phyloP scores from a whole-genome alignment of 1,140 invertebrate species.

The Conopomorpha cramerella region DNA sequence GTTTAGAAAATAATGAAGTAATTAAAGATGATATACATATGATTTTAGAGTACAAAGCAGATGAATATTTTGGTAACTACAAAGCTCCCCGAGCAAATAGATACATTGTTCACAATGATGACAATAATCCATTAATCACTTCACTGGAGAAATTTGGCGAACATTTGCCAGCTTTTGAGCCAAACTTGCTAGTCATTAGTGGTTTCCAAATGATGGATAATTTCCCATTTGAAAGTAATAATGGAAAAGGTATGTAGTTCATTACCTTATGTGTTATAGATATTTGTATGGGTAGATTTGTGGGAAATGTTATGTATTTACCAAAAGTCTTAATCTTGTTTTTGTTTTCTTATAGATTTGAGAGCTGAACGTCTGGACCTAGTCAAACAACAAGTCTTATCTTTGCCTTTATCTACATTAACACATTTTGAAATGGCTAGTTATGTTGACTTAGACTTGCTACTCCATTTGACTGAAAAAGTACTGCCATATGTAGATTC shows the following conservation, averaged over 20 bases:
- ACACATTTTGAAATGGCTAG: slow-evolving; percentile 91
- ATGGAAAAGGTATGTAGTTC: slow-evolving; percentile 38
- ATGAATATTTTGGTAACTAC: slow-evolving; percentile 77
- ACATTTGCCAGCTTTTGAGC: slow-evolving; percentile 67
- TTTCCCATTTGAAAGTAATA: slow-evolving; percentile 73
- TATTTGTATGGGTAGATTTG: no score
- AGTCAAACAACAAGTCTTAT: slow-evolving; percentile 70
- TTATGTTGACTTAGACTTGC: slow-evolving; percentile 72
- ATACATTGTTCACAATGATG: slow-evolving; percentile 86
- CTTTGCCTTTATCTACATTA: slow-evolving; percentile 64
- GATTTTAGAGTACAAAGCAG: slow-evolving; percentile 72
- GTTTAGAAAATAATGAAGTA: slow-evolving; percentile 62
- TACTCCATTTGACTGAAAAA: slow-evolving; percentile 69
- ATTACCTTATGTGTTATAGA: no score
- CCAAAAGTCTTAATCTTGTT: background rate
- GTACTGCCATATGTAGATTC: slow-evolving; percentile 81
- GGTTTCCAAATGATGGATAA: slow-evolving; percentile 92
- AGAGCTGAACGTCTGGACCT: slow-evolving; percentile 67
- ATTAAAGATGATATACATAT: slow-evolving; percentile 80
- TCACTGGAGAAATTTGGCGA: slow-evolving; percentile 73
- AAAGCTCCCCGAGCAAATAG: slow-evolving; percentile 80
- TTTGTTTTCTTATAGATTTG: slow-evolving; percentile 59
- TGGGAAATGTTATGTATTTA: background rate
- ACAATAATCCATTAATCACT: slow-evolving; percentile 77
- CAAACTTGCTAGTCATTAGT: slow-evolving; percentile 79